Evolutionary conservation across 2,888 invertebrate species (phyloP), one percentile per base, ranked within the genome.

Genomic region (Erebia palarica): DNA sequence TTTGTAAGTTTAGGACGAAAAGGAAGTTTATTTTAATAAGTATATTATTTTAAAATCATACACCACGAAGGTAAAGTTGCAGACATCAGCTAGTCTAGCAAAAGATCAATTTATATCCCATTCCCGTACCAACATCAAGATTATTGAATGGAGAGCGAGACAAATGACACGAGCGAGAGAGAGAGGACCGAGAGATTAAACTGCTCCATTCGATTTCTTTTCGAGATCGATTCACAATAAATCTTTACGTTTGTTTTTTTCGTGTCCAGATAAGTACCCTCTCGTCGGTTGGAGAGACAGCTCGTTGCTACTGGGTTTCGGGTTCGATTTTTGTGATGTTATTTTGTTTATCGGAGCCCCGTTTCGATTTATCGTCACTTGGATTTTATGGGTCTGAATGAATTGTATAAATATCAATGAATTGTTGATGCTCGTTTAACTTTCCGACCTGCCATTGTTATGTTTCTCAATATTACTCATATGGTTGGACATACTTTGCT

Each of bases 151-250:
- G 80, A 79, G 81, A 84, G 75, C 70, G 83, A 81, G 85, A 85
- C 18, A 65, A 72, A 51, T 10, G 13, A 70, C 63, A 16, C 18
- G 68, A 13, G 84, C 64, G 74, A 7, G 78, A 83, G 59, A 65
- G 81, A 75, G 82, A 85, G 49, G 74, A 75, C 9, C 51, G 66
- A 66, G 81, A 80, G 79, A 83, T 84, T 83, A n/a, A n/a, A 84
- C 81, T 80, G 81, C 77, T 36, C 78, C 82, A 84, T 84, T 86
- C 85, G 87, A 88, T 89, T 86, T 84, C 86, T 82, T 87, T 82
- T 82, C 82, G 79, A 85, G 88, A 89, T 90, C 88, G 88, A 89
- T 89, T 86, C 84, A 85, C 87, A 84, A 89, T 89, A 89, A 88
- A 89, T 89, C 89, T 87, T 82, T 77, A 67, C 76, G 78, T 81